phyloP scores from a whole-genome alignment of 2,113 vertebrate species.

The Eudyptes chrysolophus region DNA sequence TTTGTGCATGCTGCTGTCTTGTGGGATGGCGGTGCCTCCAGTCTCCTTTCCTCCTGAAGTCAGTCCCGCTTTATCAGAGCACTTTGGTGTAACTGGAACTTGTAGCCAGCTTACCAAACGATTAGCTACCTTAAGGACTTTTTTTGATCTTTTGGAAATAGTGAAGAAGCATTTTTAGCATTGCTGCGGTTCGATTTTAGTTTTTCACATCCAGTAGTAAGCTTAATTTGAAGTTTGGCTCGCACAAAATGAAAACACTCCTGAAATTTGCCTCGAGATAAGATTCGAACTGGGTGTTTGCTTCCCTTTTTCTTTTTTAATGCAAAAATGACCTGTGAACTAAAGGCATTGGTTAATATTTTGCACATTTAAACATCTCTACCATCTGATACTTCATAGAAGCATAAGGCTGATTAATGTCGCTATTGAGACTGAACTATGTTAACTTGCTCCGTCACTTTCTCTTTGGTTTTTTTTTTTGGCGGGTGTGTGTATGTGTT shows the following conservation, averaged over 20 bases:
- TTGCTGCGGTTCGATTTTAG: neutral
- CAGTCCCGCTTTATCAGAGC: neutral
- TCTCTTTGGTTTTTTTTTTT: neutral
- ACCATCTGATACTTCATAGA: neutral
- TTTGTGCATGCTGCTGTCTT: neutral
- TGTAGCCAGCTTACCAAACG: neutral
- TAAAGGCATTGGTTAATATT: neutral
- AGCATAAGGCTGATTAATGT: neutral
- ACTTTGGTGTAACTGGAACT: neutral
- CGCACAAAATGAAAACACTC: neutral
- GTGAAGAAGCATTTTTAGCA: neutral
- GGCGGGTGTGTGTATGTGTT: too few relatives aligned
- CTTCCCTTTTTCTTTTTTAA: neutral
- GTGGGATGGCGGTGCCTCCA: neutral
- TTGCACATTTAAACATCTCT: neutral
- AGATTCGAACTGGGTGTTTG: neutral
- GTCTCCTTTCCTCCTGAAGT: neutral
- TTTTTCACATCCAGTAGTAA: neutral
- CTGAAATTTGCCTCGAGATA: neutral
- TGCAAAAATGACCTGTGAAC: neutral
- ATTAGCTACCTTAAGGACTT: neutral
- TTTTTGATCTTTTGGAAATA: neutral
- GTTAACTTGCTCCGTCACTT: neutral
- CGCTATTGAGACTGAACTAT: neutral
- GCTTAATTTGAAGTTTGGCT: neutral